These are phyloP conservation scores for Vandiemenella viatica DNA, from an alignment of 2,888 invertebrate genomes.

Conservation along the genomic window DNA sequence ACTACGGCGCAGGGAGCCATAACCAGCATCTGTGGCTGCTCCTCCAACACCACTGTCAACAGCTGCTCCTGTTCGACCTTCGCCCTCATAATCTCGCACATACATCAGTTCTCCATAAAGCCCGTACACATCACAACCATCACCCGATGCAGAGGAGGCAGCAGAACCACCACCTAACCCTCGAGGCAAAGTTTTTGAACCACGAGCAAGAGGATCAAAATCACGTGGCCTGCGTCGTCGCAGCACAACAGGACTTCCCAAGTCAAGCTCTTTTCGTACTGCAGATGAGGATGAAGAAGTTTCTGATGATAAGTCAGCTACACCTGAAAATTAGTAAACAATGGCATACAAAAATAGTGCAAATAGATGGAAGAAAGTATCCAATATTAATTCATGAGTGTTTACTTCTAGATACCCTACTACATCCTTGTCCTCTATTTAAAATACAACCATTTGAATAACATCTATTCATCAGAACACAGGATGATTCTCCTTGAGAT, in stretches of 20 bases:
- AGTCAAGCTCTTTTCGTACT: too few relatives aligned
- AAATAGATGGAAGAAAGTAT: too few relatives aligned
- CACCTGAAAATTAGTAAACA: too few relatives aligned
- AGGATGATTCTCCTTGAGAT: too few relatives aligned
- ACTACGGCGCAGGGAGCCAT: constrained; percentile 60
- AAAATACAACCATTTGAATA: too few relatives aligned
- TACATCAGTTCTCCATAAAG: constrained; percentile 81
- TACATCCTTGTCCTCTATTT: too few relatives aligned
- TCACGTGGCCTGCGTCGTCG: constrained; percentile 43
- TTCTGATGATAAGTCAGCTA: too few relatives aligned
- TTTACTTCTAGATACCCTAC: too few relatives aligned
- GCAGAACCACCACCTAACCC: constrained; percentile 47
- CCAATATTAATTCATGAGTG: too few relatives aligned
- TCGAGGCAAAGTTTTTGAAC: constrained; percentile 66
- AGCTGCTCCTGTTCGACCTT: constrained; percentile 38
- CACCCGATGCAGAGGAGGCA: constrained; percentile 33
- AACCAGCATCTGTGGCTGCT: constrained; percentile 47
- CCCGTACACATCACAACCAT: constrained; percentile 71
- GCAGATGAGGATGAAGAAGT: too few relatives aligned
- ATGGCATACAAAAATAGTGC: too few relatives aligned
- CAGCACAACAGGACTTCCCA: constrained; percentile 46
- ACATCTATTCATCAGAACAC: too few relatives aligned
- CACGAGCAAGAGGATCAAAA: constrained; percentile 32
- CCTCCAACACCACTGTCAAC: constrained; percentile 37
- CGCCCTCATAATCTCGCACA: constrained; percentile 73